A percentile compares a stretch with the other conserved stretches of the same genome.
phyloP scores from a whole-genome alignment of 2,797 vertebrate genomes.

The Tadarida brasiliensis region DNA sequence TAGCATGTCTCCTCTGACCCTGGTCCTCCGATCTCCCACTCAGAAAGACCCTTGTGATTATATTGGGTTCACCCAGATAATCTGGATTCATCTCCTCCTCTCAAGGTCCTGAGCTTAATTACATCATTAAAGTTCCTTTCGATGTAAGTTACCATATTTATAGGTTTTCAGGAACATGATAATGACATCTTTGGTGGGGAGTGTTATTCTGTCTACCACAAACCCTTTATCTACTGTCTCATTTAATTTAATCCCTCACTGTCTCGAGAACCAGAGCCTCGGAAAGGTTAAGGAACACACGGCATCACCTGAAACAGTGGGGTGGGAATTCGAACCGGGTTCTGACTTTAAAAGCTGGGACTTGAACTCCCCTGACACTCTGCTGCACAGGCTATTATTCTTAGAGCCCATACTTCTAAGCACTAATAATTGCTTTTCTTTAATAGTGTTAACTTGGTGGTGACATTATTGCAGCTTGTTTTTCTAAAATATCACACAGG shows the following conservation, averaged over 20 bases:
- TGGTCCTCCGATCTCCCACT: not conserved
- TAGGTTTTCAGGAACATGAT: not conserved
- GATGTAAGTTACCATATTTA: not conserved
- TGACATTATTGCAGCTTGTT: conserved; percentile 57
- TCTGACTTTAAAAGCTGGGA: not conserved
- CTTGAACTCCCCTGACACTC: not conserved
- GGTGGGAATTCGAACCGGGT: not conserved
- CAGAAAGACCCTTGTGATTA: not conserved
- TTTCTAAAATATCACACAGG: conserved; percentile 18
- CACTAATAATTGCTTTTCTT: not conserved
- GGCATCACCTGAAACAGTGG: accelerated
- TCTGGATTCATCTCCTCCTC: not conserved
- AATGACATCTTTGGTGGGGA: not conserved
- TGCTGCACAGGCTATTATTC: accelerated
- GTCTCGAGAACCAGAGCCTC: not conserved
- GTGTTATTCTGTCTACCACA: not conserved
- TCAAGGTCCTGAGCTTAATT: not conserved
- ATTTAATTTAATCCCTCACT: not conserved
- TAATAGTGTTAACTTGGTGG: conserved; percentile 51
- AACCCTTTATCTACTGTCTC: not conserved
- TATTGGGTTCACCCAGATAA: not conserved
- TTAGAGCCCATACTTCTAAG: not conserved
- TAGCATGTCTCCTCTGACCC: not conserved
- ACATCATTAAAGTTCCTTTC: not conserved
- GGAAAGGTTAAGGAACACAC: not conserved